phyloP scores from a whole-genome alignment of 2,113 vertebrate genomes.

The Chlorodrepanis virens region DNA sequence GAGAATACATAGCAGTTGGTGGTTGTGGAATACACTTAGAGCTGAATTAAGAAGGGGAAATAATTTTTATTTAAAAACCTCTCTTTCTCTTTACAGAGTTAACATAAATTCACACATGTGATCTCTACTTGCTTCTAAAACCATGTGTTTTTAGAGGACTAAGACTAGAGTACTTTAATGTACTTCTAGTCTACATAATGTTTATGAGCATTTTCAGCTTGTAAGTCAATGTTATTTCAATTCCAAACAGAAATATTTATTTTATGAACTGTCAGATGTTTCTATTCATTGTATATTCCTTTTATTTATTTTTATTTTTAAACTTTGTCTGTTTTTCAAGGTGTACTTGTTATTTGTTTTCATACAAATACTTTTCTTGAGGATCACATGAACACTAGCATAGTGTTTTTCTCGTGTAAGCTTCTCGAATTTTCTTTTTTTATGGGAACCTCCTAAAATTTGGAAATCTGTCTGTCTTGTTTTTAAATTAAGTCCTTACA shows the following conservation, averaged over 20 bases:
- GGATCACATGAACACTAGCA: neutral
- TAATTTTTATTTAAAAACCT: neutral
- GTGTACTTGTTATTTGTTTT: neutral
- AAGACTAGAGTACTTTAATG: neutral
- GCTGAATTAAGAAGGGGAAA: neutral
- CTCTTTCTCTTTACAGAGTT: neutral
- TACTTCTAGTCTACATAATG: neutral
- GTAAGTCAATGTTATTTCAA: neutral
- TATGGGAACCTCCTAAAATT: neutral
- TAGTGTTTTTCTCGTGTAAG: neutral
- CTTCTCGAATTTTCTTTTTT: neutral
- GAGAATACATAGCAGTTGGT: neutral
- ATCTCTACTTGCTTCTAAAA: neutral
- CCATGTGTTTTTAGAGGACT: neutral
- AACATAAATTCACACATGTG: neutral
- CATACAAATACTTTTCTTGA: neutral
- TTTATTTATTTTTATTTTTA: neutral
- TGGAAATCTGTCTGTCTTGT: neutral
- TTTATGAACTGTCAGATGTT: neutral
- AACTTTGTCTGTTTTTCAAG: neutral
- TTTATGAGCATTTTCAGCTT: neutral
- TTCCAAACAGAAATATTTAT: neutral
- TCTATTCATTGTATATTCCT: neutral
- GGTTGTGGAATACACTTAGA: neutral
- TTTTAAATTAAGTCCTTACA: neutral